phyloP scores from a whole-genome alignment of 2,113 vertebrate genomes.

The Manacus vitellinus region DNA sequence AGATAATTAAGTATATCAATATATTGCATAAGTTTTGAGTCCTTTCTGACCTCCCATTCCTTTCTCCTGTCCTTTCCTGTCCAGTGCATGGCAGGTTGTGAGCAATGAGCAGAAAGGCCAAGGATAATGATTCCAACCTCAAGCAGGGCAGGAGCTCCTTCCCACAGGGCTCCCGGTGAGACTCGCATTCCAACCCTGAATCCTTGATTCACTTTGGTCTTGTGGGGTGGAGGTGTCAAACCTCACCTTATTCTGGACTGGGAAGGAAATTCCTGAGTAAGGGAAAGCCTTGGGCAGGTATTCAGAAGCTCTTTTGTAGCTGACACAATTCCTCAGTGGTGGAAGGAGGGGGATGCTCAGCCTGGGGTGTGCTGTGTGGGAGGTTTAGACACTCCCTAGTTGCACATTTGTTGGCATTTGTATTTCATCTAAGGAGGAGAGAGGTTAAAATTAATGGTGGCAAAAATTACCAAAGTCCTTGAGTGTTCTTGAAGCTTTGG shows the following conservation, averaged over 20 bases:
- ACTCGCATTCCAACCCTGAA: background rate
- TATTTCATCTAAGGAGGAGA: background rate
- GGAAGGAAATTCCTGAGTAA: background rate
- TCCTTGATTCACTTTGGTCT: background rate
- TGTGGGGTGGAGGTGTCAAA: background rate
- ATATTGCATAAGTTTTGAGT: background rate
- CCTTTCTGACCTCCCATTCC: background rate
- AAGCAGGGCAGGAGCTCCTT: background rate
- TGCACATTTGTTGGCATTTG: background rate
- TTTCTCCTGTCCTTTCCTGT: background rate
- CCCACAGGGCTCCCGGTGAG: background rate
- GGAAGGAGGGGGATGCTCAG: background rate
- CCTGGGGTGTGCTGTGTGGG: background rate
- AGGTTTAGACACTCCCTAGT: background rate
- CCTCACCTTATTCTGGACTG: background rate
- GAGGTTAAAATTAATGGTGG: background rate
- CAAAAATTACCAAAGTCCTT: background rate
- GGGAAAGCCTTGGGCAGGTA: background rate
- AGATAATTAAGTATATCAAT: background rate
- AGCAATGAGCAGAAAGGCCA: background rate
- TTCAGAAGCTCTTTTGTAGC: background rate
- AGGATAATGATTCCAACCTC: background rate
- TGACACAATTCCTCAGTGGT: accelerated
- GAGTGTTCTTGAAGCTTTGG: background rate
- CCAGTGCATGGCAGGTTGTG: background rate